These are phyloP conservation scores for Mesocentrotus franciscanus DNA, from an alignment of 53 echinoderm and acorn worm genomes.

Conservation along the genomic window DNA sequence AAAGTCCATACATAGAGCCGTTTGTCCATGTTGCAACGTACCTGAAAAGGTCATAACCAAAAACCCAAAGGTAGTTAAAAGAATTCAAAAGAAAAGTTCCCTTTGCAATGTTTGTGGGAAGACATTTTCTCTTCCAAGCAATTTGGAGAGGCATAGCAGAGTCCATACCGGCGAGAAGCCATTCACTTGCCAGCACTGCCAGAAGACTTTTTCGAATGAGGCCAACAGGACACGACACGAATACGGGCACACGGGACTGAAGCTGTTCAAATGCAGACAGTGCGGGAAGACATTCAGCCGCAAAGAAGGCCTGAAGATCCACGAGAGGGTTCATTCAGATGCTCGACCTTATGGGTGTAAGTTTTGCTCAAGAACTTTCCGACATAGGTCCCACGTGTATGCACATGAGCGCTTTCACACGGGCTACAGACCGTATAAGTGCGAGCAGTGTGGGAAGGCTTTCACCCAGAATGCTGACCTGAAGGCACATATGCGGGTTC, in stretches of 20 bases:
- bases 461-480: conserved; percentile 35
- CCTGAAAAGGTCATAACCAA: neutral
- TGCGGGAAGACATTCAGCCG: conserved; percentile 70
- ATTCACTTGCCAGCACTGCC: conserved; percentile 66
- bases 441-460: conserved; percentile 54
- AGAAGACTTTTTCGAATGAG: conserved; percentile 63
- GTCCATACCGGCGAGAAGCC: conserved; percentile 76
- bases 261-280: conserved; percentile 67
- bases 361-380: conserved; percentile 29
- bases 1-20: neutral
- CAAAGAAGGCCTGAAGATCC: conserved; percentile 61
- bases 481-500: conserved; percentile 22
- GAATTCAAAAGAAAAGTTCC: neutral
- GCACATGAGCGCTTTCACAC: conserved; percentile 52
- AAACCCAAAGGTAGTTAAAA: neutral
- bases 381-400: neutral
- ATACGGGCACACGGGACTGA: conserved; percentile 57
- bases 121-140: neutral
- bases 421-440: conserved; percentile 33
- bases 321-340: conserved; percentile 64
- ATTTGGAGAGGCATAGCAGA: conserved; percentile 45
- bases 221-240: conserved; percentile 72
- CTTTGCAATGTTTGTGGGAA: conserved; percentile 21
- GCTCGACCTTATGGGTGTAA: conserved; percentile 25
- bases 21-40: conserved; percentile 15